These are phyloP conservation scores for Cottoperca gobio DNA, from an alignment of 2,797 vertebrate genomes.

Conservation along the genomic window DNA sequence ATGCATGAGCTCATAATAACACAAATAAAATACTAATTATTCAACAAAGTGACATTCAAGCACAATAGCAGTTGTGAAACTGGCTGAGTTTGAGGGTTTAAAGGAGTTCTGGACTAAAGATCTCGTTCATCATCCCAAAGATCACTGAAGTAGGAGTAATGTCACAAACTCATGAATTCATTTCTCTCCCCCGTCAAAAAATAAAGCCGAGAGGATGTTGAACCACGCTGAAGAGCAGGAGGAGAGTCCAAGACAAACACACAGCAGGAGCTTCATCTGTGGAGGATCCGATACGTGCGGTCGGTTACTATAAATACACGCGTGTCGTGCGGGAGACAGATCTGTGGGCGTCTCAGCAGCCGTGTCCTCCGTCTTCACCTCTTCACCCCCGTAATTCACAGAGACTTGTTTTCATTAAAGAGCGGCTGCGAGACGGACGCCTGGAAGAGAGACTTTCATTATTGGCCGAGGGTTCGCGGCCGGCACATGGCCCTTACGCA, in stretches of 20 bases:
- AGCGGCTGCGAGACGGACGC: constrained; percentile 22
- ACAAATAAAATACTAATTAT: not conserved
- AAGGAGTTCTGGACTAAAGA: not conserved
- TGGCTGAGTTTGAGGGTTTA: not conserved
- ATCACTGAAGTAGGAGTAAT: not conserved
- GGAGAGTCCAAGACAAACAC: constrained; percentile 53
- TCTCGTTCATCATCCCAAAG: constrained; percentile 1
- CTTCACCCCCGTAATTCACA: constrained; percentile 46
- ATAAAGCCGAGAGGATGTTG: constrained; percentile 31
- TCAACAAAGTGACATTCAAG: not conserved
- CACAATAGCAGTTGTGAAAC: not conserved
- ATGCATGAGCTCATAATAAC: too few relatives aligned
- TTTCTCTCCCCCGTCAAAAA: not conserved
- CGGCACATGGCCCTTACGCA: constrained; percentile 70
- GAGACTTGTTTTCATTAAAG: constrained; percentile 60
- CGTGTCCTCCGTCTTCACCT: constrained; percentile 17
- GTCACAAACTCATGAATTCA: not conserved
- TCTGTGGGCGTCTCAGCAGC: constrained; percentile 4
- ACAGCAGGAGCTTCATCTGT: constrained; percentile 32
- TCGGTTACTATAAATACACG: constrained; percentile 56
- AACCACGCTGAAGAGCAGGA: constrained; percentile 14
- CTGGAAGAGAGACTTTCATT: constrained; percentile 47
- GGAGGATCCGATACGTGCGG: constrained; percentile 50
- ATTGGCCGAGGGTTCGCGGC: constrained; percentile 20
- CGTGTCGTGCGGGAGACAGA: constrained; percentile 42